Evolutionary conservation across 92 coral and sea anemone genomes (phyloP).

Genomic region (Umimayanthus kanabou): DNA sequence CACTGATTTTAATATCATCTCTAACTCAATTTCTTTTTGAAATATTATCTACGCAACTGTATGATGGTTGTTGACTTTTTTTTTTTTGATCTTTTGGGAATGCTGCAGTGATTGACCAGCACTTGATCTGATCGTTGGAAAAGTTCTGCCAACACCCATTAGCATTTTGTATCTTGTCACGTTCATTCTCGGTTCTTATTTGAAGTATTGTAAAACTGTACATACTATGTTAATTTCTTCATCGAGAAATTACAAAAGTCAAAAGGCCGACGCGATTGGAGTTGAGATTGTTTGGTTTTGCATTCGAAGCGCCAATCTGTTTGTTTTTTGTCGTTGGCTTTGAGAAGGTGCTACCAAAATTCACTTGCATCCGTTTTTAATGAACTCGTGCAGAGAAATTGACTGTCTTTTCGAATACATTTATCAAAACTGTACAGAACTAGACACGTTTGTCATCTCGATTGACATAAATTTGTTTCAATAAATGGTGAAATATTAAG

Average conservation of each 20-base stretch:
- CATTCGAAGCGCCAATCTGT: background rate
- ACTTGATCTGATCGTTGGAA: background rate
- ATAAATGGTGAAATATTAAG: no score
- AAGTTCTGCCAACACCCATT: constrained; percentile 39
- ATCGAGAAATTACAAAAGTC: background rate
- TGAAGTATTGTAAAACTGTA: background rate
- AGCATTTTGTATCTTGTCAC: background rate
- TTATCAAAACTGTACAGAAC: no score
- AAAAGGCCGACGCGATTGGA: background rate
- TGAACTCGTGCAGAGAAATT: background rate
- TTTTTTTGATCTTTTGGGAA: constrained; percentile 1
- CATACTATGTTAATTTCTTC: background rate
- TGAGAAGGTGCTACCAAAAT: no score
- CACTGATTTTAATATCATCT: constrained; percentile 14
- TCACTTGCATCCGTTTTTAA: background rate
- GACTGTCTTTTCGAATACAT: no score
- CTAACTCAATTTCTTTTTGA: background rate
- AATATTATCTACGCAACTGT: background rate
- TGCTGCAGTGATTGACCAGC: background rate
- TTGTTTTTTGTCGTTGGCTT: no score
- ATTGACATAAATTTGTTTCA: background rate
- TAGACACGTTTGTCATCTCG: background rate
- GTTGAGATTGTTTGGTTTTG: background rate
- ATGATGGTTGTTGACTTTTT: background rate
- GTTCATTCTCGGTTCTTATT: background rate